Conservation (phyloP, 2,888 invertebrate genomes). For the Muscina levida region DNA sequence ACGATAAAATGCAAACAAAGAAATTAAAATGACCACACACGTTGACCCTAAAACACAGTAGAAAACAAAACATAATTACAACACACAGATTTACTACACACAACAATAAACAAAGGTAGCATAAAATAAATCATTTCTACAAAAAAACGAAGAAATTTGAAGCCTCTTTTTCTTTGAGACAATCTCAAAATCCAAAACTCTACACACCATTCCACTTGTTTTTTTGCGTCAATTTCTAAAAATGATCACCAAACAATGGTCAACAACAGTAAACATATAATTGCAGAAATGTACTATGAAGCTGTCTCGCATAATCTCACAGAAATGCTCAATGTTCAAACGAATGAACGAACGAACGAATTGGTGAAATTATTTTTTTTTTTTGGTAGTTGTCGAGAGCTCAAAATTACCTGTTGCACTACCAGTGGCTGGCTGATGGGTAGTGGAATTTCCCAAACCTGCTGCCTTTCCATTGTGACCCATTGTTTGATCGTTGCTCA, state of each 20-base stretch:
- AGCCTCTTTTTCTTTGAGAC: constrained; percentile 9
- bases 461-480: constrained; percentile 20
- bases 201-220: constrained; percentile 25
- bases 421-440: constrained; percentile 26
- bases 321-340: constrained; percentile 14
- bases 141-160: constrained; percentile 16
- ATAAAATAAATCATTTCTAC: constrained; percentile 30
- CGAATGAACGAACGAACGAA: constrained; percentile 43
- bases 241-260: neutral
- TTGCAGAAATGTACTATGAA: constrained; percentile 39
- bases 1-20: neutral
- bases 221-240: neutral
- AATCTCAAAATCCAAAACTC: constrained; percentile 15
- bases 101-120: constrained; percentile 12
- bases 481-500: constrained; percentile 32
- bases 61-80: constrained; percentile 2
- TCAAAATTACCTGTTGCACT: constrained; percentile 50
- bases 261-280: constrained; percentile 31
- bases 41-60: neutral
- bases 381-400: constrained; percentile 36
- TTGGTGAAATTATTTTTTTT: neutral
- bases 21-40: constrained; percentile 50
- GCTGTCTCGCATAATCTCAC: constrained; percentile 16
- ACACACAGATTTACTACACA: neutral
- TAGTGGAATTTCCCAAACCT: constrained; percentile 45